Evolutionary conservation across 64 coral and sea anemone genomes (phyloP).

Genomic region (Acropora yongei): DNA sequence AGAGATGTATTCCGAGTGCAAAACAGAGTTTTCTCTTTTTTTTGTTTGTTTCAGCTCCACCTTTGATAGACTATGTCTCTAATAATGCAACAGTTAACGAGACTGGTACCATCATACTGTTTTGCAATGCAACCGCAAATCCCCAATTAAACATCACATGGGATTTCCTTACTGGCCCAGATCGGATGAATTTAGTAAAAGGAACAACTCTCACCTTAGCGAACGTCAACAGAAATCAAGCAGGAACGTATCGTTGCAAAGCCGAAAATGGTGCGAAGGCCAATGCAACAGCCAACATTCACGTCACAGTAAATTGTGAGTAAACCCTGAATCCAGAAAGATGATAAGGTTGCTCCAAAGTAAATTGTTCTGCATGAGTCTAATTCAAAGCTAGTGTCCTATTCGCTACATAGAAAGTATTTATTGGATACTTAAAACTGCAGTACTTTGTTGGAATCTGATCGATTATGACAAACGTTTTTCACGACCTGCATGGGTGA

Average conservation of each 20-base stretch:
- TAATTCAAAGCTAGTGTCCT: too few relatives aligned
- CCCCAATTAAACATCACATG: constrained; percentile 39
- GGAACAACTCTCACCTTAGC: not conserved
- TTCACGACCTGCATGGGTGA: too few relatives aligned
- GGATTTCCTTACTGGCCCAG: not conserved
- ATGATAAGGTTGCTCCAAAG: not conserved
- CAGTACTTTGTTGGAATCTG: too few relatives aligned
- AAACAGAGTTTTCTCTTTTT: not conserved
- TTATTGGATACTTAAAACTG: too few relatives aligned
- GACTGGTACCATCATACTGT: constrained; percentile 13
- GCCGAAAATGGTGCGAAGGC: not conserved
- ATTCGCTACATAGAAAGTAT: too few relatives aligned
- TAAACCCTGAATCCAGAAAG: not conserved
- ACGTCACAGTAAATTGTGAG: constrained; percentile 30
- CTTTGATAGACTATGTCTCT: constrained; percentile 1
- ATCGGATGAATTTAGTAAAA: not conserved
- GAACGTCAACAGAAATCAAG: not conserved
- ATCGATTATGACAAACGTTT: too few relatives aligned
- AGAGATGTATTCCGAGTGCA: too few relatives aligned
- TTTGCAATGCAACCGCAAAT: constrained; percentile 52
- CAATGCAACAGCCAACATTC: not conserved
- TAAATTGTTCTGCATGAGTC: too few relatives aligned
- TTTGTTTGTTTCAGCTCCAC: constrained; percentile 10
- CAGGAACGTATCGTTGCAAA: constrained; percentile 2
- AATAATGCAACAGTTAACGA: constrained; percentile 3